A percentile compares a stretch with the other conserved stretches of the same genome.
Conservation (phyloP, 2,888 invertebrate species). For the Calliopum simillimum region DNA sequence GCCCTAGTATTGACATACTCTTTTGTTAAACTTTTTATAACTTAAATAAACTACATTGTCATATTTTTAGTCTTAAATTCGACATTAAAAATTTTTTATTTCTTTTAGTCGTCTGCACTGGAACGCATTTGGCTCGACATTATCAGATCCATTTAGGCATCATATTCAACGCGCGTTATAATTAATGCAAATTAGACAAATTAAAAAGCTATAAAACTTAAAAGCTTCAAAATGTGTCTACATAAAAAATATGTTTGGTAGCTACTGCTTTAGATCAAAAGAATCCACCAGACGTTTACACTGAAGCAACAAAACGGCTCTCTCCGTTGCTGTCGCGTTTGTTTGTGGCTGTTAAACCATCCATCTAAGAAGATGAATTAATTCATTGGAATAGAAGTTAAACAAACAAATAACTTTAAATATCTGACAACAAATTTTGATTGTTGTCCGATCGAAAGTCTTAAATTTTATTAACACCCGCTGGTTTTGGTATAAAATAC, state of each 20-base stretch:
- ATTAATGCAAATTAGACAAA: conserved; percentile 9
- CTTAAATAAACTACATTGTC: too few species aligned
- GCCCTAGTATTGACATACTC: too few species aligned
- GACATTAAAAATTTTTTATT: too few species aligned
- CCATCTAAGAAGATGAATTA: neutral
- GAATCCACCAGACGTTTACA: neutral
- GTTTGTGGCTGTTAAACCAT: neutral
- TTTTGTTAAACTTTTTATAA: too few species aligned
- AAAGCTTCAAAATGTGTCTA: neutral
- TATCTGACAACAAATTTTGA: conserved; percentile 60
- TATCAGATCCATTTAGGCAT: neutral
- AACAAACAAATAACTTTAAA: conserved; percentile 62
- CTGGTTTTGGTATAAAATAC: conserved; percentile 54
- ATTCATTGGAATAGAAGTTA: conserved; percentile 27
- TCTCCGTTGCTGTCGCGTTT: neutral
- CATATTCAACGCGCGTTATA: neutral
- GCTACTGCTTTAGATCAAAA: neutral
- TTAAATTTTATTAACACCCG: conserved; percentile 57
- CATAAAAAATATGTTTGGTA: neutral
- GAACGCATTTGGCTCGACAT: too few species aligned
- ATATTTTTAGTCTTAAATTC: too few species aligned
- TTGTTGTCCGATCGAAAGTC: conserved; percentile 42
- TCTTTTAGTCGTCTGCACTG: too few species aligned
- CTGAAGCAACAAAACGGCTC: neutral
- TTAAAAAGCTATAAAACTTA: conserved; percentile 5